A percentile compares a stretch with the other conserved stretches of the same genome.
Conservation (phyloP, 2,888 invertebrate species). For the Rotaria socialis region DNA sequence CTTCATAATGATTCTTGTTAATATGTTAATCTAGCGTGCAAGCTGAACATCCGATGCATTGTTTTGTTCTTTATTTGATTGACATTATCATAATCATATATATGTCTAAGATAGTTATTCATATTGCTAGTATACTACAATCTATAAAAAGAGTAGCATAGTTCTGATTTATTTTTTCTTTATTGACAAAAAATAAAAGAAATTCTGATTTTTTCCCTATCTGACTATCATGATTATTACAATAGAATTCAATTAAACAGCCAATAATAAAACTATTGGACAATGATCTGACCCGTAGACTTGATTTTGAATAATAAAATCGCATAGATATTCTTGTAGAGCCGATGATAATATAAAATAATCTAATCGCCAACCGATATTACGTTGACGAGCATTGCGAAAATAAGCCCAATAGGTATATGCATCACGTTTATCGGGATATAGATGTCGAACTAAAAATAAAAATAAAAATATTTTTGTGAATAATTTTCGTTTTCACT, state of each 20-base stretch:
- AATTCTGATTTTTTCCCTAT: neutral
- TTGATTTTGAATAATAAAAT: conserved; percentile 74
- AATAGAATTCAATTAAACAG: neutral
- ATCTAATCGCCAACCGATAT: conserved; percentile 80
- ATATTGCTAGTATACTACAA: neutral
- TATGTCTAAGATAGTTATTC: no score
- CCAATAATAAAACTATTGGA: conserved; percentile 65
- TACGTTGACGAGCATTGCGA: conserved; percentile 76
- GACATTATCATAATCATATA: neutral
- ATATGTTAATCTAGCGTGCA: neutral
- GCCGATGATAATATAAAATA: conserved; percentile 35
- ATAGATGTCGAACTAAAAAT: conserved; percentile 77
- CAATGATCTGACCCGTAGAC: conserved; percentile 93
- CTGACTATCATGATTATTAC: neutral
- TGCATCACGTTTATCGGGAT: conserved; percentile 75
- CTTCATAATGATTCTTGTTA: neutral
- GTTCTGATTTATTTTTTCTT: neutral
- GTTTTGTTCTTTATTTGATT: neutral
- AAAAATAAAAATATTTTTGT: neutral
- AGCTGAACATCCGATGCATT: neutral
- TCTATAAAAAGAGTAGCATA: neutral
- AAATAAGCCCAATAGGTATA: conserved; percentile 96
- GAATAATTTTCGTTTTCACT: no score
- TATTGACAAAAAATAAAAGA: neutral
- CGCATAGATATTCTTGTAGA: conserved; percentile 71